phyloP scores from a whole-genome alignment of 2,888 invertebrate genomes.

The Orchesella flavescens region DNA sequence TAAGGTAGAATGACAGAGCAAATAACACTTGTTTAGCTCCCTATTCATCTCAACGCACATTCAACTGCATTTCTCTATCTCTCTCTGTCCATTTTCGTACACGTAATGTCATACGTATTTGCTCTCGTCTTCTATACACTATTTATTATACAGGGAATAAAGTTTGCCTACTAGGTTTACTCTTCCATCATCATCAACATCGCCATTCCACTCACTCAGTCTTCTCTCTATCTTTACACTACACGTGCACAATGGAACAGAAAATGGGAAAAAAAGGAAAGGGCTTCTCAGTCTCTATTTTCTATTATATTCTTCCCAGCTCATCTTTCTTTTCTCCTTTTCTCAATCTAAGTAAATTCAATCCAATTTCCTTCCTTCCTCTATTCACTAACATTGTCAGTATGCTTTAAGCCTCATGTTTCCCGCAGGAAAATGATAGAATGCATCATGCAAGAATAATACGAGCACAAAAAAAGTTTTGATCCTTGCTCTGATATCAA shows the following conservation, averaged over 20 bases:
- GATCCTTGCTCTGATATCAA: slow-evolving; percentile 26
- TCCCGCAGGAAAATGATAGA: slow-evolving; percentile 18
- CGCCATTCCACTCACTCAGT: slow-evolving; percentile 40
- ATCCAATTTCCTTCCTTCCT: slow-evolving; percentile 65
- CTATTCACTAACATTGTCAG: slow-evolving; percentile 18
- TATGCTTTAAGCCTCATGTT: slow-evolving; percentile 31
- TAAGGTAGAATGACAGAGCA: slow-evolving; percentile 71
- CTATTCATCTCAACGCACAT: slow-evolving; percentile 63
- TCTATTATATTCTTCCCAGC: slow-evolving; percentile 55
- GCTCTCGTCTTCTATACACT: slow-evolving; percentile 25
- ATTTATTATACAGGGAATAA: slow-evolving; percentile 22
- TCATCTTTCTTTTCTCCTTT: slow-evolving; percentile 57
- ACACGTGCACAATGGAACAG: slow-evolving; percentile 41
- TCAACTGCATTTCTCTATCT: slow-evolving; percentile 9
- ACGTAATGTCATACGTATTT: slow-evolving; percentile 15
- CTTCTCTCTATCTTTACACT: neutral
- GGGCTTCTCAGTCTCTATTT: slow-evolving; percentile 59
- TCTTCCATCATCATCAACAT: slow-evolving; percentile 34
- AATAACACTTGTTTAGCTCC: slow-evolving; percentile 72
- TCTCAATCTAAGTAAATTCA: slow-evolving; percentile 62
- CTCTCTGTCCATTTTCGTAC: slow-evolving; percentile 26
- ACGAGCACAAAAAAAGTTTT: slow-evolving; percentile 20
- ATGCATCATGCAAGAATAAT: slow-evolving; percentile 13
- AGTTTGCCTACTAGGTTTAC: slow-evolving; percentile 33
- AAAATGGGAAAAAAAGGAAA: slow-evolving; percentile 63